These are phyloP conservation scores for Zalophus californianus DNA, from an alignment of 2,797 vertebrate species.

Conservation along the genomic window DNA sequence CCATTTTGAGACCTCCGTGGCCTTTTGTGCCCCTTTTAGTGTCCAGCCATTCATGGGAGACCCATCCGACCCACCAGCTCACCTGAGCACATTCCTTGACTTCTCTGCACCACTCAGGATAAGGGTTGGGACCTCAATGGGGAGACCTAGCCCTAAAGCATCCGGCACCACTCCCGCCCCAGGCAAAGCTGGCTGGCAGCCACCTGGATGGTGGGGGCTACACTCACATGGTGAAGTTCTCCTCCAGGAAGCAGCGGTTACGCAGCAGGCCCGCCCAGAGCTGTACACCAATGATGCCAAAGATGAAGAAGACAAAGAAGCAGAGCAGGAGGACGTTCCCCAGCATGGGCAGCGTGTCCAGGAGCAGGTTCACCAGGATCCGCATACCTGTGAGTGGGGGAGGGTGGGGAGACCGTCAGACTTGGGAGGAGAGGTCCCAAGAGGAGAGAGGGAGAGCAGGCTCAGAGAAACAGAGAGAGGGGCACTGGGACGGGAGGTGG, in stretches of 20 bases:
- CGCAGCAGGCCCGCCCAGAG: constrained; percentile 98
- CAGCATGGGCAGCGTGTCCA: constrained; percentile 98
- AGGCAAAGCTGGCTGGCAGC: background rate
- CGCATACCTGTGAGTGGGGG: constrained; percentile 92
- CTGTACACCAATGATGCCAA: constrained; percentile 98
- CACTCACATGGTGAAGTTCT: constrained; percentile 97
- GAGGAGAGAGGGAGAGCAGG: background rate
- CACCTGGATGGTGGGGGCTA: fast-evolving
- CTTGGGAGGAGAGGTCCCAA: background rate
- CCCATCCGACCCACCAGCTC: background rate
- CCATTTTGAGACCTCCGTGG: background rate
- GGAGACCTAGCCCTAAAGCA: background rate
- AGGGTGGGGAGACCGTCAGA: background rate
- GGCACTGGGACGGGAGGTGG: background rate
- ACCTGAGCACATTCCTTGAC: no score
- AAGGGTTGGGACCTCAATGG: background rate
- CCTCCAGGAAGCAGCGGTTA: constrained; percentile 95
- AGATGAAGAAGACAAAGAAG: constrained; percentile 99
- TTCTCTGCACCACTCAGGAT: background rate
- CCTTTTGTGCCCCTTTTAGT: background rate
- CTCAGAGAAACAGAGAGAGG: background rate
- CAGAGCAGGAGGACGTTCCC: constrained; percentile 98
- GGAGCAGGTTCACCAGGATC: constrained; percentile 98
- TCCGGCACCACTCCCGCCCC: background rate
- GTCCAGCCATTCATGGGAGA: background rate